Percentiles rank a stretch among this genome's conserved stretches.
Conservation (phyloP, 2,113 vertebrate species). For the Dryoscopus gambensis region DNA sequence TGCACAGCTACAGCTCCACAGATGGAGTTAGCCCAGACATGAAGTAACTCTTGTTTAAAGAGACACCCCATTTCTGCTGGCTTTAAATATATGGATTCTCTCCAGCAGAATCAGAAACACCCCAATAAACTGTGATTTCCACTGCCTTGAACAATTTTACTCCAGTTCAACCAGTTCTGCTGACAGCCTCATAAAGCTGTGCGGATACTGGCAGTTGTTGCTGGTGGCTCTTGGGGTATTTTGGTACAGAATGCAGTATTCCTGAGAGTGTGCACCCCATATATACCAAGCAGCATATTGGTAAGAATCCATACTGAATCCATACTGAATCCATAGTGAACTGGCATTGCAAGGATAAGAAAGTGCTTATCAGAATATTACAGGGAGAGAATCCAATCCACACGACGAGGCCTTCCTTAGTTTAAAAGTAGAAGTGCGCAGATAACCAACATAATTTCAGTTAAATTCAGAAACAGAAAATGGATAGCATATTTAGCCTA, state of each 20-base stretch:
- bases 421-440: neutral
- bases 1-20: neutral
- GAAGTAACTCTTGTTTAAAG: neutral
- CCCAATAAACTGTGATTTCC: neutral
- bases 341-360: neutral
- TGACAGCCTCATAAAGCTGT: neutral
- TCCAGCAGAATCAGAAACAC: neutral
- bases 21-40: neutral
- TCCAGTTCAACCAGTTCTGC: neutral
- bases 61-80: neutral
- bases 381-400: neutral
- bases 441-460: neutral
- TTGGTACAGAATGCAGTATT: neutral
- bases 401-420: neutral
- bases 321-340: neutral
- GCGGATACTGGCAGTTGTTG: neutral
- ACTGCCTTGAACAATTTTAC: neutral
- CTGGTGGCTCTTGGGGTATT: neutral
- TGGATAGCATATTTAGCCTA: neutral
- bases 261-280: neutral
- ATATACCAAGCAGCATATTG: neutral
- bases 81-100: neutral
- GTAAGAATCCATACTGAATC: neutral
- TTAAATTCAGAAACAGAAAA: neutral
- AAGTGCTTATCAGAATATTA: neutral